Evolutionary conservation across 30 jellyfish, hydroid and myxozoan genomes (phyloP).

Genomic region (Aurelia coerulea): DNA sequence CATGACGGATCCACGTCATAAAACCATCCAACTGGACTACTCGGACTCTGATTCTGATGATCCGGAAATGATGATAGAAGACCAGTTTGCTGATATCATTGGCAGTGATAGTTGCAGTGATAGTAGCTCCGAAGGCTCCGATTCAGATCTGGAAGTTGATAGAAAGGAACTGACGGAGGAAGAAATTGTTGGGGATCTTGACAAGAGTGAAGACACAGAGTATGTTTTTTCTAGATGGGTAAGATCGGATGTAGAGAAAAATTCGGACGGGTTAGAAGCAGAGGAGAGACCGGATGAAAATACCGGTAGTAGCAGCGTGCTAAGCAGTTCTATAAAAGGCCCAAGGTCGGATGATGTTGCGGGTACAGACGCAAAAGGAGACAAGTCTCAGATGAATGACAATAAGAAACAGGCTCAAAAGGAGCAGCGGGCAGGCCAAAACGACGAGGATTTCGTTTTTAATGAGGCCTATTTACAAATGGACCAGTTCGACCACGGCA

Average conservation of each 20-base stretch:
- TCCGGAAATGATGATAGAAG: conserved; percentile 63
- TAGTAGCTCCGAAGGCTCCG: conserved; percentile 45
- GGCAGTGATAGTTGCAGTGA: conserved; percentile 17
- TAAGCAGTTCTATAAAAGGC: not conserved
- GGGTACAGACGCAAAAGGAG: not conserved
- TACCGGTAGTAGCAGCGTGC: not conserved
- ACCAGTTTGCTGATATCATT: conserved; percentile 58
- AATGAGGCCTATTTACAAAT: conserved; percentile 30
- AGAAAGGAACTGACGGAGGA: conserved; percentile 53
- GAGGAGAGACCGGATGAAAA: not conserved
- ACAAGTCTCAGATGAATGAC: too few relatives aligned
- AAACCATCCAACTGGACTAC: conserved; percentile 34
- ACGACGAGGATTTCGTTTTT: conserved; percentile 21
- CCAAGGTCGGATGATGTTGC: not conserved
- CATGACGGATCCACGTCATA: not conserved
- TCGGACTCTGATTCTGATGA: conserved; percentile 74
- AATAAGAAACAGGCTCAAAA: not conserved
- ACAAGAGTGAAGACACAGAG: conserved; percentile 38
- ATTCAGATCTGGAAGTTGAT: conserved; percentile 37
- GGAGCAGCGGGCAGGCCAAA: not conserved
- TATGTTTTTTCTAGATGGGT: conserved; percentile 39
- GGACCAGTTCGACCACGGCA: conserved; percentile 66
- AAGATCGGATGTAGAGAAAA: conserved; percentile 6
- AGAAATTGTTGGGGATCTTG: conserved; percentile 45
- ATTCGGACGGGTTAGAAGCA: conserved; percentile 14